Evolutionary conservation across 2,888 invertebrate genomes (phyloP), one percentile per base, ranked within the genome.

Genomic region (Scaptodrosophila latifasciaeformis): DNA sequence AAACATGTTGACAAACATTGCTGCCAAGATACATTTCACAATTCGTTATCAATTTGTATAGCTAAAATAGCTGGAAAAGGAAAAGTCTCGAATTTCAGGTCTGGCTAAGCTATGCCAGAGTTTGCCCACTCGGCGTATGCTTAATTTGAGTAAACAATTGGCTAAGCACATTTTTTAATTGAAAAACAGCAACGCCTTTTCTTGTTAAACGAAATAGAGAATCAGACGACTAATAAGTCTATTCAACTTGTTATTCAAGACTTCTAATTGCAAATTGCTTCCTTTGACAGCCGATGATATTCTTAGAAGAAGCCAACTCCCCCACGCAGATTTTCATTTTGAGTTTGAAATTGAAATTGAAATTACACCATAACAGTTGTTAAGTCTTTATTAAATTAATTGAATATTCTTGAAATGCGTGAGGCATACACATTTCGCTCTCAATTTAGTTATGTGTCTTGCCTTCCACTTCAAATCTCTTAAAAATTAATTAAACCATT

Each of bases 301-400:
- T n/a, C n/a, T n/a, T n/a, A n/a, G n/a, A n/a, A n/a, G n/a, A n/a
- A n/a, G n/a, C n/a, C n/a, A n/a, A n/a, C n/a, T n/a, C n/a, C n/a
- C n/a, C n/a, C n/a, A n/a, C n/a, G n/a, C n/a, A n/a, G n/a, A n/a
- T n/a, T n/a, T n/a, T n/a, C 9, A 27, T 5, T 27, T 27, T 10
- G 31, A 31, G 31, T 31, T 31, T n/a, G 31, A 12, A 31, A 31
- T 31, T n/a, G 10, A 3, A 19, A 37, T 44, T 50, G 34, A 48
- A 56, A 59, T 67, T 60, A 72, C 69, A 69, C 62, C 62, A 65
- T 67, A 74, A 74, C 76, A 76, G 49, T 67, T 72, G 55, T 70
- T 70, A 61, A 74, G 76, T 76, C 76, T 75, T 75, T 75, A 75
- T 76, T 62, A 74, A 54, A 61, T 67, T 70, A 76, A 74, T 76